Conservation (phyloP, 2,797 vertebrate species). For the Mus caroli region DNA sequence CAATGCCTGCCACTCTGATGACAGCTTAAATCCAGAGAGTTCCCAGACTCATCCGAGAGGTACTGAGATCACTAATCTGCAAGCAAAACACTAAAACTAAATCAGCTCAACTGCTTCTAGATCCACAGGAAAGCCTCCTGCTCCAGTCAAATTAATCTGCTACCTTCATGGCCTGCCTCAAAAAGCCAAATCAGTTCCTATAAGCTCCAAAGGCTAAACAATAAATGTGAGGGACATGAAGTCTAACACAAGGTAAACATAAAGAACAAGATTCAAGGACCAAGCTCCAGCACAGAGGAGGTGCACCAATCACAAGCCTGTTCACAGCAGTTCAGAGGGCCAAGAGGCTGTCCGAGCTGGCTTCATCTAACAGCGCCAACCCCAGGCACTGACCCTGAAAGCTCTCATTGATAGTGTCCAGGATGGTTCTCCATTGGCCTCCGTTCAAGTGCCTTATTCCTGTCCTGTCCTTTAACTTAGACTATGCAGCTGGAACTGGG, state of each 20-base stretch:
- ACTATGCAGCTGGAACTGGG: background rate
- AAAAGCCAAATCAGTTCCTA: background rate
- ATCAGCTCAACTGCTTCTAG: background rate
- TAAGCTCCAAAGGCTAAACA: conserved; percentile 29
- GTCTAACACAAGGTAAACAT: conserved; percentile 17
- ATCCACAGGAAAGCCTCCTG: conserved; percentile 35
- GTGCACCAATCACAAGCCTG: background rate
- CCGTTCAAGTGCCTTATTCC: background rate
- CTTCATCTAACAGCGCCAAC: background rate
- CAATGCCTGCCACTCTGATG: background rate
- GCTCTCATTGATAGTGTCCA: conserved; percentile 19
- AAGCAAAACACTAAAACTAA: background rate
- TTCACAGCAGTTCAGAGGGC: background rate
- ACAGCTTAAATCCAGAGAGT: conserved; percentile 16
- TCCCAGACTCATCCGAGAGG: background rate
- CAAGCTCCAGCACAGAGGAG: background rate
- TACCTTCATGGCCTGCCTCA: background rate
- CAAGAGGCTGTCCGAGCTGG: background rate
- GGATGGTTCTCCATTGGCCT: background rate
- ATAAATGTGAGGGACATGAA: background rate
- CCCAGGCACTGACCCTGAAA: background rate
- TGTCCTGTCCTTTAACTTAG: conserved; percentile 1
- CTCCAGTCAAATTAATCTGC: background rate
- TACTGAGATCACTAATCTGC: background rate
- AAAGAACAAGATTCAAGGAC: background rate